These are phyloP conservation scores for Ophraella communa DNA, from an alignment of 2,888 invertebrate species.

Conservation along the genomic window DNA sequence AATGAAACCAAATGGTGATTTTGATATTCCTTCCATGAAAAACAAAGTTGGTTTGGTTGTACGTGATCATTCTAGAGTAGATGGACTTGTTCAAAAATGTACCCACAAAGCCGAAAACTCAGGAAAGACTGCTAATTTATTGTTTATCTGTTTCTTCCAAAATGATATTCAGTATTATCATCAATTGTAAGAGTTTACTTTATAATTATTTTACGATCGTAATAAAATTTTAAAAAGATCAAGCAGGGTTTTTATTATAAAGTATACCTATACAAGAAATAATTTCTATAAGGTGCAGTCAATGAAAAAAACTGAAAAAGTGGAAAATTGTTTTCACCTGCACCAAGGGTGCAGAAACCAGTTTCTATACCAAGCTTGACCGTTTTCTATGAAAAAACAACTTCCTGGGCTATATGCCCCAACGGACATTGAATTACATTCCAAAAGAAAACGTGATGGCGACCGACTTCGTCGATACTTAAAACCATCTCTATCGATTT, in stretches of 20 bases:
- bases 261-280: too few species aligned
- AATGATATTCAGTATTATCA: slow-evolving; percentile 33
- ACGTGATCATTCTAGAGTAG: slow-evolving; percentile 17
- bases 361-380: too few species aligned
- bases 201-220: neutral
- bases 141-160: slow-evolving; percentile 30
- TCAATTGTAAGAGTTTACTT: slow-evolving; percentile 11
- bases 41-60: slow-evolving; percentile 21
- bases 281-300: neutral
- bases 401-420: too few species aligned
- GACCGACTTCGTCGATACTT: too few species aligned
- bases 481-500: too few species aligned
- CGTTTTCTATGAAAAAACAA: too few species aligned
- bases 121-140: slow-evolving; percentile 26
- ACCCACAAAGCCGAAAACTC: slow-evolving; percentile 19
- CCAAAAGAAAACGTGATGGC: too few species aligned
- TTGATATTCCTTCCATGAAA: slow-evolving; percentile 16
- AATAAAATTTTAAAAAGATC: neutral
- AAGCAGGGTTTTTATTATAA: neutral
- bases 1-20: slow-evolving; percentile 24
- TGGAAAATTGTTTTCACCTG: too few species aligned
- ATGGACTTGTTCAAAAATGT: slow-evolving; percentile 22
- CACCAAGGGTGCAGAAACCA: too few species aligned
- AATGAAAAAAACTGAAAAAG: neutral
- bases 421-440: too few species aligned